These are phyloP conservation scores for Oncorhynchus mykiss DNA, from an alignment of 2,113 vertebrate genomes.

Conservation along the genomic window DNA sequence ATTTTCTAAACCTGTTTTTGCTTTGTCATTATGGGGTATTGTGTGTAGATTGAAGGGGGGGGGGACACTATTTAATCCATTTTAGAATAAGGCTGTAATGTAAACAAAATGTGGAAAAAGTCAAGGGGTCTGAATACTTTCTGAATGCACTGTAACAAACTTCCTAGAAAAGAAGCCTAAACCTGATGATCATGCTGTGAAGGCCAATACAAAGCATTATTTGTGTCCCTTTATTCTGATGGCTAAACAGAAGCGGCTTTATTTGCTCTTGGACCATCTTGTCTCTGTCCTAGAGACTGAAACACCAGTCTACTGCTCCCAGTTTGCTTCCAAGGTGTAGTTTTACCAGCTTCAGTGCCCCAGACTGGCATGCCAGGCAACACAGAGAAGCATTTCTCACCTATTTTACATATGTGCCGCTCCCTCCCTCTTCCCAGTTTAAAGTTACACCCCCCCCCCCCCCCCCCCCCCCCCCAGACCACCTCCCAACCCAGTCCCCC, in stretches of 20 bases:
- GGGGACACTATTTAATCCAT: too few species aligned
- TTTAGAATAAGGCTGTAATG: too few species aligned
- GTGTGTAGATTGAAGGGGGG: too few species aligned
- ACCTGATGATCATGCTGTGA: too few species aligned
- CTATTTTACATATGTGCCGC: conserved; percentile 50
- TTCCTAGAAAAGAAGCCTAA: too few species aligned
- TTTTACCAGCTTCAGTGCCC: conserved; percentile 1
- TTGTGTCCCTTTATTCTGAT: conserved; percentile 55
- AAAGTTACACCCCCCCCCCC: conserved; percentile 56
- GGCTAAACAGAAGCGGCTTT: conserved; percentile 75
- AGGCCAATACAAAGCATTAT: neutral
- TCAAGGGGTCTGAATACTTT: too few species aligned
- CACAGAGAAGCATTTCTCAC: conserved; percentile 63
- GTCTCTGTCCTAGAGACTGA: conserved; percentile 15
- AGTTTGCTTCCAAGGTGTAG: conserved; percentile 8
- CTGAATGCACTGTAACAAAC: too few species aligned
- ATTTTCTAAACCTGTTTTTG: too few species aligned
- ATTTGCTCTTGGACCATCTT: conserved; percentile 5
- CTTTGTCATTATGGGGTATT: too few species aligned
- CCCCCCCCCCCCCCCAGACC: conserved; percentile 8
- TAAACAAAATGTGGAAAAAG: too few species aligned
- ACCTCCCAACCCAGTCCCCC: conserved; percentile 19
- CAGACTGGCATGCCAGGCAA: conserved; percentile 29
- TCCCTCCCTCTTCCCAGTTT: conserved; percentile 52
- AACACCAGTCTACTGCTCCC: neutral